Conservation (phyloP, 2,113 vertebrate genomes). For the Zosterops lateralis region DNA sequence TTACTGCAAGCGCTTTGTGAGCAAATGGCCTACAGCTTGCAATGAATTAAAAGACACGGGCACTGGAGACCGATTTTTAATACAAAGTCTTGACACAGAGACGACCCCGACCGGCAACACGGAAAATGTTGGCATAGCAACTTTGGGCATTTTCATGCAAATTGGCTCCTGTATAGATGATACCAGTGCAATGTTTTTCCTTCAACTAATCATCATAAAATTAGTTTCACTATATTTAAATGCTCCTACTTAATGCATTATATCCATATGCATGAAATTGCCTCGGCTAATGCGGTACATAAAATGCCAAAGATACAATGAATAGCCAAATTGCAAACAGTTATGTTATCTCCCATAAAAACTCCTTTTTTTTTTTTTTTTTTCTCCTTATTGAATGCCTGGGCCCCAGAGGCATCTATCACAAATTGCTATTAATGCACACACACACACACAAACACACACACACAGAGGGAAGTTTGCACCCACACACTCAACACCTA, state of each 20-base stretch:
- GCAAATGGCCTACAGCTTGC: conserved; percentile 87
- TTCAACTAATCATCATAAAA: conserved; percentile 99
- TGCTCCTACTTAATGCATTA: conserved; percentile 94
- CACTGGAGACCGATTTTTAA: conserved; percentile 87
- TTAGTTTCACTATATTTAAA: conserved; percentile 98
- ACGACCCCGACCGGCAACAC: conserved; percentile 83
- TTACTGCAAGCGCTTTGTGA: conserved; percentile 84
- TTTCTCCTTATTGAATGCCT: conserved; percentile 71
- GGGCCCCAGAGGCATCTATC: conserved; percentile 87
- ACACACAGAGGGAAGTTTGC: background rate
- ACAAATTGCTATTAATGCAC: conserved; percentile 84
- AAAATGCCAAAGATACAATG: conserved; percentile 92
- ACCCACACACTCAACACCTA: conserved; percentile 36
- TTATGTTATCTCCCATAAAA: conserved; percentile 95
- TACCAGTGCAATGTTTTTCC: conserved; percentile 80
- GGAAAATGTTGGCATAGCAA: conserved; percentile 88
- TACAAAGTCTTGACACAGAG: conserved; percentile 87
- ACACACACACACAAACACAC: background rate
- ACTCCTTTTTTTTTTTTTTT: conserved; percentile 60
- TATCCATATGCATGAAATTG: conserved; percentile 99
- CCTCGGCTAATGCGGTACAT: conserved; percentile 95
- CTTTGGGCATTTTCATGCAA: conserved; percentile 87
- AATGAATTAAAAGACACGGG: conserved; percentile 86
- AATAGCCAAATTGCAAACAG: conserved; percentile 93
- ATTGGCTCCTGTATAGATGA: conserved; percentile 86